phyloP scores from a whole-genome alignment of 23 tunicate genomes.

The Halocynthia aurantium region DNA sequence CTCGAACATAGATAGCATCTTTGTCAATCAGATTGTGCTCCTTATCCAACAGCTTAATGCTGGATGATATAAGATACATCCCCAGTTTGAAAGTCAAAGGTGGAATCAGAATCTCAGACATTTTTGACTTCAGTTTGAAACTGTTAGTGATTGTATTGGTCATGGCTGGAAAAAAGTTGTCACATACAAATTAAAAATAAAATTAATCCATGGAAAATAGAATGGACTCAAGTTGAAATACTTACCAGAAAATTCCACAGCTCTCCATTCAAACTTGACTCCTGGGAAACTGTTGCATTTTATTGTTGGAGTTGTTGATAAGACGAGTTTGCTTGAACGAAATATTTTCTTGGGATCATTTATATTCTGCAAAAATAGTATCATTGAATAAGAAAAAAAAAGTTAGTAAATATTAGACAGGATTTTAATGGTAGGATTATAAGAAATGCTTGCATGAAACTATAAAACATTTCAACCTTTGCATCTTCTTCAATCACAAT shows the following conservation, averaged over 20 bases:
- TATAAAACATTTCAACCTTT: slow-evolving; percentile 31
- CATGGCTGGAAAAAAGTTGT: neutral
- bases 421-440: neutral
- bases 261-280: slow-evolving; percentile 75
- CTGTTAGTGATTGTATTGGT: slow-evolving; percentile 19
- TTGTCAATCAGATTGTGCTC: slow-evolving; percentile 42
- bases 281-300: slow-evolving; percentile 75
- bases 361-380: slow-evolving; percentile 22
- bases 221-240: neutral
- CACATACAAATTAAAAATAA: neutral
- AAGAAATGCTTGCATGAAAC: neutral
- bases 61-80: slow-evolving; percentile 50
- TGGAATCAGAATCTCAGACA: slow-evolving; percentile 85
- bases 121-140: slow-evolving; percentile 37
- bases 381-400: neutral
- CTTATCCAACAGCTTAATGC: slow-evolving; percentile 50
- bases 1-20: slow-evolving; percentile 61
- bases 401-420: neutral
- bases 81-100: slow-evolving; percentile 71
- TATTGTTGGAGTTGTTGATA: slow-evolving; percentile 73
- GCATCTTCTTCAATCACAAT: slow-evolving; percentile 89
- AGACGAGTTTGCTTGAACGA: slow-evolving; percentile 68
- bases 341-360: slow-evolving; percentile 56
- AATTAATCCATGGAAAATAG: neutral
- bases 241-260: slow-evolving; percentile 52